These are phyloP conservation scores for Steinernema hermaphroditum DNA, from an alignment of 2,888 invertebrate genomes.

Conservation along the genomic window DNA sequence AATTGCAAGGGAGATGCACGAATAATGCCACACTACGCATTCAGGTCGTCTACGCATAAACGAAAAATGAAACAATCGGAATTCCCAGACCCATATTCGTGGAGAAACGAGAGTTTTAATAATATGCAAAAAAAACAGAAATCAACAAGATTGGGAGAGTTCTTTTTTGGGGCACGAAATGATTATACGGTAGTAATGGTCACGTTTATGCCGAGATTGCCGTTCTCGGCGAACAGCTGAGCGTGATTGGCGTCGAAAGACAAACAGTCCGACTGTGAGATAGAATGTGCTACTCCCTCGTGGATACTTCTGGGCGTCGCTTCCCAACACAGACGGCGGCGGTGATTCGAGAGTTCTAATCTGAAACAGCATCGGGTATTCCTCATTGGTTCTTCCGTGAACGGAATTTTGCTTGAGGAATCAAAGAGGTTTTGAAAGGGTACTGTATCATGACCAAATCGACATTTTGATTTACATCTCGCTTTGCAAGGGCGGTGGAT, in stretches of 20 bases:
- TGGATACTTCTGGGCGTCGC: conserved; percentile 97
- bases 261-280: conserved; percentile 94
- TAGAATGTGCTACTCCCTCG: conserved; percentile 93
- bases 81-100: conserved; percentile 26
- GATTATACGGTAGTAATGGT: conserved; percentile 80
- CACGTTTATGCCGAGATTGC: conserved; percentile 97
- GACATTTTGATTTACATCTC: too few relatives aligned
- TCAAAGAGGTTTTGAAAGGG: too few relatives aligned
- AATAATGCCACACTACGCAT: not conserved
- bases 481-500: too few relatives aligned
- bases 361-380: conserved; percentile 70
- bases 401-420: too few relatives aligned
- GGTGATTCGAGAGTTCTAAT: conserved; percentile 91
- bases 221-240: conserved; percentile 96
- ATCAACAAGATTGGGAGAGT: conserved; percentile 1
- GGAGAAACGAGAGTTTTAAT: not conserved
- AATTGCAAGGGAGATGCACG: not conserved
- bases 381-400: too few relatives aligned
- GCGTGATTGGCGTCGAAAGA: conserved; percentile 98
- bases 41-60: not conserved
- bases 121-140: conserved; percentile 24
- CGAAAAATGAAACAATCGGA: not conserved
- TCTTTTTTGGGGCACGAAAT: not conserved
- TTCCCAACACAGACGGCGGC: conserved; percentile 95
- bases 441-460: too few relatives aligned